phyloP scores from a whole-genome alignment of 1,140 invertebrate species.

The Phocides pigmalion region DNA sequence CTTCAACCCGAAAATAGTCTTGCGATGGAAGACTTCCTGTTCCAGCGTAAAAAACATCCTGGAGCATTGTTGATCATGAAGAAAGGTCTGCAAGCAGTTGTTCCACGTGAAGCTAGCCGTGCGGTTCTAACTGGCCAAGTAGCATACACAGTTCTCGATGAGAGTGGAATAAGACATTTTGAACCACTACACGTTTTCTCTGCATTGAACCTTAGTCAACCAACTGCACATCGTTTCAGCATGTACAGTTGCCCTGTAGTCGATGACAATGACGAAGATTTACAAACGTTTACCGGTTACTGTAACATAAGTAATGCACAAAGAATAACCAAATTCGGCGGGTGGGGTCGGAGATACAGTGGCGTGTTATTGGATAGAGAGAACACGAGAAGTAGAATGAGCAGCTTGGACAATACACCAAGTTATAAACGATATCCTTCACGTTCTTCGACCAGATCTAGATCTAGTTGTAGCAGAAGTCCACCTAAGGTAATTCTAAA shows the following conservation, averaged over 20 bases:
- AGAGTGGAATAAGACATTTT: slow-evolving; percentile 90
- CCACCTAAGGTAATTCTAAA: slow-evolving; percentile 70
- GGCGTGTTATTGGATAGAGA: slow-evolving; percentile 72
- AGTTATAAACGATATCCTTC: slow-evolving; percentile 76
- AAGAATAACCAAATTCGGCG: slow-evolving; percentile 73
- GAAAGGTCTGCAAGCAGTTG: slow-evolving; percentile 89
- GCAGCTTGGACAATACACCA: slow-evolving; percentile 72
- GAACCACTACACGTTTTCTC: slow-evolving; percentile 90
- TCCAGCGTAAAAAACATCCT: slow-evolving; percentile 84
- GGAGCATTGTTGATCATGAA: slow-evolving; percentile 90
- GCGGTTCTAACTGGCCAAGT: slow-evolving; percentile 90
- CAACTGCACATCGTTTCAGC: slow-evolving; percentile 86
- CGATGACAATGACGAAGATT: slow-evolving; percentile 82
- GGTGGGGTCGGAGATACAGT: slow-evolving; percentile 68
- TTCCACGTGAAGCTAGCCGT: slow-evolving; percentile 89
- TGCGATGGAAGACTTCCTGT: slow-evolving; percentile 90
- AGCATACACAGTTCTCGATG: slow-evolving; percentile 90
- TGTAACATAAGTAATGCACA: slow-evolving; percentile 78
- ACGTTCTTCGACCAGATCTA: slow-evolving; percentile 68
- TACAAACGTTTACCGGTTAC: slow-evolving; percentile 73
- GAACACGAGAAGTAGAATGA: slow-evolving; percentile 67
- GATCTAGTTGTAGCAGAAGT: slow-evolving; percentile 77
- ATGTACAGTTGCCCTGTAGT: slow-evolving; percentile 87
- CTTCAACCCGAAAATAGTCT: slow-evolving; percentile 87
- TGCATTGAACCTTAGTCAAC: slow-evolving; percentile 87